phyloP scores from a whole-genome alignment of 2,888 invertebrate genomes.

The Scaeva pyrastri region DNA sequence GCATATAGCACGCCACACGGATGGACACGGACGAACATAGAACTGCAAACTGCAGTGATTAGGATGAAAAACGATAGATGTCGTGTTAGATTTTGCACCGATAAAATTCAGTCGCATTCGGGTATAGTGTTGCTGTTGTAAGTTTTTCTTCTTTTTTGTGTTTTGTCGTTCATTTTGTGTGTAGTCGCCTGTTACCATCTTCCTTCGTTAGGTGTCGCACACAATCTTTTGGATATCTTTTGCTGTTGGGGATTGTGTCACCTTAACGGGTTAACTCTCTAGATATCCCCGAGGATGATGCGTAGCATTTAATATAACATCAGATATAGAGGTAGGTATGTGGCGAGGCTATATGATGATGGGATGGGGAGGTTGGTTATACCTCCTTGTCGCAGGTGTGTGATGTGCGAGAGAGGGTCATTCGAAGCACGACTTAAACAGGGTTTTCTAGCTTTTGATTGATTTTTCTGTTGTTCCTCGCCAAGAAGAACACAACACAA shows the following conservation, averaged over 20 bases:
- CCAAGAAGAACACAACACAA: not conserved
- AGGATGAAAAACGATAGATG: conserved; percentile 76
- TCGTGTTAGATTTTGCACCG: conserved; percentile 75
- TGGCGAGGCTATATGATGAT: not conserved
- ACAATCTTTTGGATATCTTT: conserved; percentile 44
- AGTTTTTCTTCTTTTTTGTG: conserved; percentile 20
- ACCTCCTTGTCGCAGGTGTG: conserved; percentile 54
- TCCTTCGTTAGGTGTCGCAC: conserved; percentile 67
- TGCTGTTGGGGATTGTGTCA: conserved; percentile 69
- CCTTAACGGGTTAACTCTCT: conserved; percentile 65
- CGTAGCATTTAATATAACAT: conserved; percentile 20
- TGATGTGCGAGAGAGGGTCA: conserved; percentile 63
- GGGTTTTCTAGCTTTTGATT: conserved; percentile 56
- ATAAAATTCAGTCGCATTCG: conserved; percentile 74
- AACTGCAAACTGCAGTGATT: conserved; percentile 63
- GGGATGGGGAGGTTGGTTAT: conserved; percentile 35
- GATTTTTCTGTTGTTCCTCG: conserved; percentile 51
- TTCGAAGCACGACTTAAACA: conserved; percentile 59
- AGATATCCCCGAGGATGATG: conserved; percentile 67
- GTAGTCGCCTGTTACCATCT: conserved; percentile 23
- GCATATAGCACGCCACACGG: conserved; percentile 70
- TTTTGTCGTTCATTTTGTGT: not conserved
- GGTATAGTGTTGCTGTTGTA: conserved; percentile 27
- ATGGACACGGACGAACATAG: conserved; percentile 30
- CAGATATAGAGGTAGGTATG: not conserved